Conservation (phyloP, 2,888 invertebrate genomes). For the Gnatocerus cornutus region DNA sequence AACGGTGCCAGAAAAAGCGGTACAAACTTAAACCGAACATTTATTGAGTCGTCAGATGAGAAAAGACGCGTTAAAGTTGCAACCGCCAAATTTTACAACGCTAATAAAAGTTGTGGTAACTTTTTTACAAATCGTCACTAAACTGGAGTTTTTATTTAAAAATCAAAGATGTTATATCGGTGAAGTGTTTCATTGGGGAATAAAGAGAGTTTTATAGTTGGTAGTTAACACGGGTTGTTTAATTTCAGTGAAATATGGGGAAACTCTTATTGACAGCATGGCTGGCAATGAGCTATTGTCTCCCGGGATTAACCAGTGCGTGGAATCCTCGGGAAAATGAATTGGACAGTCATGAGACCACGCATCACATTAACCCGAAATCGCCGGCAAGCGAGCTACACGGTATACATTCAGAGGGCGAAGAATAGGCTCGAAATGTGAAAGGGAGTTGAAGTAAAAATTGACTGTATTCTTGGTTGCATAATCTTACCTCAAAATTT, state of each 20-base stretch:
- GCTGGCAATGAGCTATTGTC: conserved; percentile 53
- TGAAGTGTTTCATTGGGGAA: not conserved
- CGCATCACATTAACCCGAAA: conserved; percentile 62
- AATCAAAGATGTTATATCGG: not conserved
- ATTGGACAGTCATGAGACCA: conserved; percentile 58
- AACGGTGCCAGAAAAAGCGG: no score
- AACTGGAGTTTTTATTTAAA: no score
- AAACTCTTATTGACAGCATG: conserved; percentile 49
- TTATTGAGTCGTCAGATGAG: no score
- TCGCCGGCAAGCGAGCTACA: conserved; percentile 66
- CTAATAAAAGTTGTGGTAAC: no score
- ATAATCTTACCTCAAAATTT: no score
- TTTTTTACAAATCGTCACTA: no score
- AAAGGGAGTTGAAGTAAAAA: conserved; percentile 16
- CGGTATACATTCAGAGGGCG: conserved; percentile 56
- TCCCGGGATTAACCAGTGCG: conserved; percentile 53
- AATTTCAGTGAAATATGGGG: conserved; percentile 52
- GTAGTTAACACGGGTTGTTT: not conserved
- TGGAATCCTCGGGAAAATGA: conserved; percentile 64
- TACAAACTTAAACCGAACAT: no score
- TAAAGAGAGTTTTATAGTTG: not conserved
- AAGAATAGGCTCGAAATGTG: not conserved
- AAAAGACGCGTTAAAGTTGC: no score
- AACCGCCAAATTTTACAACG: no score
- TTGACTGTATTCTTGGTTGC: no score